A percentile compares a stretch with the other conserved stretches of the same genome.
phyloP scores from a whole-genome alignment of 2,888 invertebrate species.

The Cyaniris semiargus region DNA sequence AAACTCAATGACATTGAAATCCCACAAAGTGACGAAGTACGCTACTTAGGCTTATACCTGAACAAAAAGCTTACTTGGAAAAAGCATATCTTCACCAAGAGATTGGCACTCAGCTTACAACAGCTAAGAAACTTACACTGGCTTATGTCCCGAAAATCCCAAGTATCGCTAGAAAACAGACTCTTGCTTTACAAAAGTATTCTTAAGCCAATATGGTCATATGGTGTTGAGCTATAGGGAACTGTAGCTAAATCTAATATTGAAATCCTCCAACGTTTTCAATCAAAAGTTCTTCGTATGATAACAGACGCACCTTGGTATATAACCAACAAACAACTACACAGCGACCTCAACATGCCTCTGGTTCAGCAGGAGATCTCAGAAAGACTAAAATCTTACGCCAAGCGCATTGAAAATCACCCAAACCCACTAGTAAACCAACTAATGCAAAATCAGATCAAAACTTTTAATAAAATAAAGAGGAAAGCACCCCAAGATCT shows the following conservation, averaged over 20 bases:
- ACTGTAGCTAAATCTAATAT: conserved; percentile 33
- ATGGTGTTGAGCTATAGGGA: conserved; percentile 36
- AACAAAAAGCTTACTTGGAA: neutral
- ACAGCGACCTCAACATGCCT: too few relatives aligned
- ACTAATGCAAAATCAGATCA: too few relatives aligned
- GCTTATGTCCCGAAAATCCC: neutral
- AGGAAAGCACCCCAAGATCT: too few relatives aligned
- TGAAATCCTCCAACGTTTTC: conserved; percentile 27
- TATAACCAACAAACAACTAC: too few relatives aligned
- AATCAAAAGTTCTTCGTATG: conserved; percentile 32
- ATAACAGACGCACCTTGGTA: conserved; percentile 33
- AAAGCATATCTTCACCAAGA: neutral
- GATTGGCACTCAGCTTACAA: neutral
- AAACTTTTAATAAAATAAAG: too few relatives aligned
- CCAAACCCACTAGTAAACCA: too few relatives aligned
- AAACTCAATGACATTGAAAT: neutral
- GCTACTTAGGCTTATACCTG: neutral
- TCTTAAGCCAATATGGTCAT: conserved; percentile 36
- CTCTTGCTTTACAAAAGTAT: conserved; percentile 31
- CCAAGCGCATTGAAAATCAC: too few relatives aligned
- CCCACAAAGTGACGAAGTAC: neutral
- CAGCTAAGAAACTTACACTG: neutral
- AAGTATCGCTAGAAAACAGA: too few relatives aligned
- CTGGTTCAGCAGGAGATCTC: too few relatives aligned
- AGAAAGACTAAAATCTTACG: too few relatives aligned